Conservation (phyloP, 2,113 vertebrate species). For the Callorhinus ursinus region DNA sequence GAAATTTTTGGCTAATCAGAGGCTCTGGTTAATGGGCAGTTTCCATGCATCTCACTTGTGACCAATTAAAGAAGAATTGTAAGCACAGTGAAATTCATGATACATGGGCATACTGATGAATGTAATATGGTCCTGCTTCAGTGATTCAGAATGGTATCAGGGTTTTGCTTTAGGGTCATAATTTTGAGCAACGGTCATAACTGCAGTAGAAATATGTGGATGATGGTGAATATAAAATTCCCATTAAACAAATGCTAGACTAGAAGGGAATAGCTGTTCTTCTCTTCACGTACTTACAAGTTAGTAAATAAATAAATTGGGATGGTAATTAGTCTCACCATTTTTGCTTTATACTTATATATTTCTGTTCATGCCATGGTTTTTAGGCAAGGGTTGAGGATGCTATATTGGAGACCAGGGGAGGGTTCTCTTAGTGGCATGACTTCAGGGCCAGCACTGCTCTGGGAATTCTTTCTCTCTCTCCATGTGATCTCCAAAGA, state of each 20-base stretch:
- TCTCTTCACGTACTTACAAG: background rate
- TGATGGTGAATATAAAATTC: slow-evolving; percentile 26
- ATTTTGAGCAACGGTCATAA: background rate
- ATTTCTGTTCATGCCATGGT: background rate
- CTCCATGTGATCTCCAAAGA: background rate
- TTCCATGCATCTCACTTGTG: background rate
- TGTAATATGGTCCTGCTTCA: background rate
- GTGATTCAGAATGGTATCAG: background rate
- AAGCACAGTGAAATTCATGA: background rate
- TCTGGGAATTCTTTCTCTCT: background rate
- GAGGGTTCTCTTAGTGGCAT: background rate
- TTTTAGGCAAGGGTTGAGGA: background rate
- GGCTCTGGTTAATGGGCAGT: background rate
- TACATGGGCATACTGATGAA: background rate
- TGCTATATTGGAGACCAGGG: background rate
- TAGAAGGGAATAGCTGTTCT: background rate
- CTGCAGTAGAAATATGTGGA: background rate
- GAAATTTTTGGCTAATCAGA: background rate
- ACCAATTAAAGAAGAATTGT: slow-evolving; percentile 11
- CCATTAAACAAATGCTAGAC: background rate
- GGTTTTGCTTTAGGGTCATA: background rate
- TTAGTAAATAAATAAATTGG: background rate
- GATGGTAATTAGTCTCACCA: background rate
- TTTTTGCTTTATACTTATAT: background rate
- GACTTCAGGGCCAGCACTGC: background rate